phyloP scores from a whole-genome alignment of 2,797 vertebrate species.

The Chrosomus eos region DNA sequence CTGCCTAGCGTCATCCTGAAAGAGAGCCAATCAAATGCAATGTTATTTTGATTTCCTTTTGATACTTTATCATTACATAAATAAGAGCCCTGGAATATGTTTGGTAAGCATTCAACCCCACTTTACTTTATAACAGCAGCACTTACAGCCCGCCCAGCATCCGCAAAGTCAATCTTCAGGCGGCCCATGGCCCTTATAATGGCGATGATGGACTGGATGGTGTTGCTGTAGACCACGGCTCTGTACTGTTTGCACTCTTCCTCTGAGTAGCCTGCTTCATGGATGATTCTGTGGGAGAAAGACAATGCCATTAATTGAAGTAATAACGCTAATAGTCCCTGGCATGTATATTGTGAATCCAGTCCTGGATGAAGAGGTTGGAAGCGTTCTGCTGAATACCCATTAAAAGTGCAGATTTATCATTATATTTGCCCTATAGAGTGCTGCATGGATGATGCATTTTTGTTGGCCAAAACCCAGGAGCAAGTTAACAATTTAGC shows the following conservation, averaged over 20 bases:
- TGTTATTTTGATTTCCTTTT: neutral
- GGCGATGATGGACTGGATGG: constrained; percentile 97
- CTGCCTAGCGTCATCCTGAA: constrained; percentile 95
- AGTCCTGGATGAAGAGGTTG: neutral
- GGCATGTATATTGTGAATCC: neutral
- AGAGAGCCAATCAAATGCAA: constrained; percentile 12
- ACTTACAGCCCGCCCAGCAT: constrained; percentile 90
- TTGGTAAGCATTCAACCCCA: neutral
- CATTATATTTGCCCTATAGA: neutral
- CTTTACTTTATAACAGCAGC: constrained; percentile 13
- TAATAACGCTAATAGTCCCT: neutral
- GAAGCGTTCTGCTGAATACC: neutral
- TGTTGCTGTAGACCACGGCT: constrained; percentile 99
- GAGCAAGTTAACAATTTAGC: neutral
- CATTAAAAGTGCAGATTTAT: neutral
- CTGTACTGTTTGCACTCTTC: constrained; percentile 99
- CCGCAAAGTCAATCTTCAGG: constrained; percentile 95
- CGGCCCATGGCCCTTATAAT: constrained; percentile 98
- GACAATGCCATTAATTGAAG: neutral
- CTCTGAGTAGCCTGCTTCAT: constrained; percentile 97
- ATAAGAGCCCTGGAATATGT: neutral
- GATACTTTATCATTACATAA: constrained; percentile 1
- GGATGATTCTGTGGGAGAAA: constrained; percentile 87
- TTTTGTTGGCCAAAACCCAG: neutral
- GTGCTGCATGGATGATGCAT: neutral